Evolutionary conservation across 92 coral and sea anemone genomes (phyloP).

Genomic region (Zoanthus sansibaricus): DNA sequence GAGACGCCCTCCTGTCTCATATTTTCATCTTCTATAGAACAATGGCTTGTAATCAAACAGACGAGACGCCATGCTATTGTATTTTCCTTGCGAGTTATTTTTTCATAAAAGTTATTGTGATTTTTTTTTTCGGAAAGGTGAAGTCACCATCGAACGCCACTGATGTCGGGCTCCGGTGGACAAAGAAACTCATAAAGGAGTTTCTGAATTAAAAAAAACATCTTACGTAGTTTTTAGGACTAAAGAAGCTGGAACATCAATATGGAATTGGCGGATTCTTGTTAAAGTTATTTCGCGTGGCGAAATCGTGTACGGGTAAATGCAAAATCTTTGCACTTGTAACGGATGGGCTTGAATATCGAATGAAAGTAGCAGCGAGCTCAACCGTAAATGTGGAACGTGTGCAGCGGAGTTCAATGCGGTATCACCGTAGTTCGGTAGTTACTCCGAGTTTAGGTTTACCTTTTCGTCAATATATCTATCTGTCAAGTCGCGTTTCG

Average conservation of each 20-base stretch:
- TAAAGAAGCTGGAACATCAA: slow-evolving; percentile 19
- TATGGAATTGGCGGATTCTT: background rate
- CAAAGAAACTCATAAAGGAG: background rate
- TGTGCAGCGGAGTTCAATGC: too few relatives aligned
- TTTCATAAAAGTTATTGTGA: background rate
- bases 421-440: too few relatives aligned
- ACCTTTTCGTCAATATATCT: too few relatives aligned
- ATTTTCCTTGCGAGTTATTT: too few relatives aligned
- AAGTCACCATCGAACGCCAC: background rate
- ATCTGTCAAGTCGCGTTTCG: too few relatives aligned
- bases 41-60: too few relatives aligned
- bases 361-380: too few relatives aligned
- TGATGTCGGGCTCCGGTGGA: background rate
- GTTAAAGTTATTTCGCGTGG: background rate
- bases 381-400: too few relatives aligned
- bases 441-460: too few relatives aligned
- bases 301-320: background rate
- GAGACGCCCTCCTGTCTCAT: too few relatives aligned
- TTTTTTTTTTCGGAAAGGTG: background rate
- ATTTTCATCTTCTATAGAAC: too few relatives aligned
- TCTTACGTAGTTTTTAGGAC: background rate
- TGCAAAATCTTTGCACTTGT: background rate
- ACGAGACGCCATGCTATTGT: too few relatives aligned
- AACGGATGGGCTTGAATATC: background rate
- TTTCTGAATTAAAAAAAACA: background rate